These are phyloP conservation scores for Protobothrops flavoviridis DNA, from an alignment of 2,113 vertebrate genomes.

Conservation along the genomic window DNA sequence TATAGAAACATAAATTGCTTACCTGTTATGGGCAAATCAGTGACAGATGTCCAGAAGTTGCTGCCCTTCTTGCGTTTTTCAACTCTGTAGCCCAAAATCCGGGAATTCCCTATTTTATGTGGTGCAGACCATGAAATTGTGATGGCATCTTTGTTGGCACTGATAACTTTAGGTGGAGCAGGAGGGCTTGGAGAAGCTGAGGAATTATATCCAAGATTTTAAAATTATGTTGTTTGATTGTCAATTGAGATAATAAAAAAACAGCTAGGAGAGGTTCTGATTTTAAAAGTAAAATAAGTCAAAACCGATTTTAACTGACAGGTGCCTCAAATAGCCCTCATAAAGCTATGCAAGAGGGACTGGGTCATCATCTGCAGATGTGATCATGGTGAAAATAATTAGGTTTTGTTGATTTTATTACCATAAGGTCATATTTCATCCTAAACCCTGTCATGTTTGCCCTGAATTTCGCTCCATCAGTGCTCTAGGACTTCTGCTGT, in stretches of 20 bases:
- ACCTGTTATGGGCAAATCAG: conserved; percentile 74
- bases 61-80: conserved; percentile 89
- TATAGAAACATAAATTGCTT: not conserved
- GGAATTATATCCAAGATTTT: not conserved
- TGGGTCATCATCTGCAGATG: not conserved
- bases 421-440: not conserved
- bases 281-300: not conserved
- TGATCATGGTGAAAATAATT: not conserved
- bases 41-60: conserved; percentile 77
- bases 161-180: conserved; percentile 76
- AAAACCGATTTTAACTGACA: not conserved
- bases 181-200: conserved; percentile 81
- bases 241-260: not conserved
- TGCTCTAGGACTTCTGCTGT: not conserved
- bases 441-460: not conserved
- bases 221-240: not conserved
- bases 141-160: conserved; percentile 75
- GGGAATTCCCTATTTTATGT: conserved; percentile 71
- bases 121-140: conserved; percentile 80
- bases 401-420: not conserved
- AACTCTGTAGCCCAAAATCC: conserved; percentile 80
- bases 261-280: not conserved
- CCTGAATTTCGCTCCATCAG: not conserved
- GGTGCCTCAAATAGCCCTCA: not conserved
- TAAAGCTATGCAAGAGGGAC: not conserved